These are phyloP conservation scores for Pipistrellus nathusii DNA, from an alignment of 2,797 vertebrate genomes.

Conservation along the genomic window DNA sequence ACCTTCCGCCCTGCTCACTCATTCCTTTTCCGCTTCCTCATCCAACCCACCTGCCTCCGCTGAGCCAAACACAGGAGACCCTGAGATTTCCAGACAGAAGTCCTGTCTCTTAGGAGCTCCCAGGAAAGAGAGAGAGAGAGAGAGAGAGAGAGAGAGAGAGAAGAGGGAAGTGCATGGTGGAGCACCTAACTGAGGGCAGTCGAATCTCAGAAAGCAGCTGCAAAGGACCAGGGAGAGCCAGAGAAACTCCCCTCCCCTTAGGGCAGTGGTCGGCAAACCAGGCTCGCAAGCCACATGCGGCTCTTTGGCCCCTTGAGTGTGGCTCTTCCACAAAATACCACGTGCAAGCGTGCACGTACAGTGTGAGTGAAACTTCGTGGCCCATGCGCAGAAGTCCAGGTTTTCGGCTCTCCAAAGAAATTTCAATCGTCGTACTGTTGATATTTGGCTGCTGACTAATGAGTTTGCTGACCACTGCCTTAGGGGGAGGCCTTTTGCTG, in stretches of 20 bases:
- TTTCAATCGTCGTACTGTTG: no score
- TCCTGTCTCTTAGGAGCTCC: not conserved
- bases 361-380: no score
- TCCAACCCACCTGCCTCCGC: constrained; percentile 13
- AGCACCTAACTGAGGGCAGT: not conserved
- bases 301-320: no score
- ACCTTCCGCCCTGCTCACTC: not conserved
- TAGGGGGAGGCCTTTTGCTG: not conserved
- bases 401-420: no score
- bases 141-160: constrained; percentile 1
- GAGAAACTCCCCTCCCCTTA: not conserved
- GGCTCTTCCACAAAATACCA: no score
- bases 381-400: no score
- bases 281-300: no score
- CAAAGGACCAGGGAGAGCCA: not conserved
- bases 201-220: not conserved
- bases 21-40: constrained; percentile 5
- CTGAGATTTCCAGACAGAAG: not conserved
- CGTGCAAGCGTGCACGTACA: no score
- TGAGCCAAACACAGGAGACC: constrained; percentile 19
- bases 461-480: no score
- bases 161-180: not conserved
- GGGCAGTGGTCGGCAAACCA: no score
- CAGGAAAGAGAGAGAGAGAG: not conserved
- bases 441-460: no score